Base-by-base conservation (phyloP, 2,797 vertebrate species). In the Salmo trutta region DNA sequence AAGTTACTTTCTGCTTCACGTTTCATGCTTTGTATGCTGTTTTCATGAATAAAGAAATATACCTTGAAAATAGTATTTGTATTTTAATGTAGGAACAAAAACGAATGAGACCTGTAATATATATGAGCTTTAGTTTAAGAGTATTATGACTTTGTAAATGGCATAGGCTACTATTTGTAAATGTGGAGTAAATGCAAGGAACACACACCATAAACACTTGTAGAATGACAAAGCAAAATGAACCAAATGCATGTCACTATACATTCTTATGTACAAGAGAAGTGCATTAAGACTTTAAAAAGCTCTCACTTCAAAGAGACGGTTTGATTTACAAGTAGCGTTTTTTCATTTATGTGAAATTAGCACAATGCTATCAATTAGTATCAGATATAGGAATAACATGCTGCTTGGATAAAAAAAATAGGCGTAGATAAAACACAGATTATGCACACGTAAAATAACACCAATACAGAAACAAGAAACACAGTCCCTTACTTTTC, bases 191-290 rank as follows among this genome's bases (percentile, higher is more conserved):
- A 86, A 88, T 88, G 53, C 71, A 81, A 80, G 80, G 77, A 79
- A 72, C 17, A 83, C 74, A 88, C 78, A 76, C 36, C 71, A 77
- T 79, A 77, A 52, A 81, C 82, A 77, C 56, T 71, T 62, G 15
- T 78, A 81, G 81, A 73, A 84, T 76, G 83, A 79, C 41, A 78
- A 86, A 36, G 88, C 86, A 51, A 71, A 83, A 41, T 83, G 74
- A 75, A 81, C 24, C 71, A 27, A 70, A 82, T 77, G 80, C 76
- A 78, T 77, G 75, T 82, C 79, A 88, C 87, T 91, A 90, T 92
- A 92, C 85, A 93, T 89, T 89, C 79, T 85, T 93, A 92, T 92
- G 82, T 92, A 93, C 91, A 92, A 72, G 56, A 84, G 66, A 31
- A 78, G 74, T 75, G 79, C 82, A 87, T 84, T 83, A 84, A 80